Percentiles rank a stretch among this genome's conserved stretches.
Evolutionary conservation across 2,113 vertebrate genomes (phyloP).

Genomic region (Crotalus horridus): DNA sequence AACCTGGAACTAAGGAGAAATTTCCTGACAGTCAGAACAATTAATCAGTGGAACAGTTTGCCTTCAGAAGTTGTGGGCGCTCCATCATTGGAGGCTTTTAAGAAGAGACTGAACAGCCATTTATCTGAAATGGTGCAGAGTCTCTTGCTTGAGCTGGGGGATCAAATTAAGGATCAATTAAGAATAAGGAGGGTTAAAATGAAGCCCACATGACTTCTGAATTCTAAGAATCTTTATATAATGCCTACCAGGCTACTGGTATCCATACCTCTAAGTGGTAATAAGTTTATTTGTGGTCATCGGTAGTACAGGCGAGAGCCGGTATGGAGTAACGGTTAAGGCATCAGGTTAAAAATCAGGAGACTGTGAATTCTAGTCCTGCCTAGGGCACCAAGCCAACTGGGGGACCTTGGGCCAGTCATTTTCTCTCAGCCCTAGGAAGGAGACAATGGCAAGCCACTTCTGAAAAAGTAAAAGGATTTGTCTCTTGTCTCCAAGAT

Average conservation of each 20-base stretch:
- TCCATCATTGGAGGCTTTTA: no score
- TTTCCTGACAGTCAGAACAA: not conserved
- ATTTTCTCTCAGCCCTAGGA: not conserved
- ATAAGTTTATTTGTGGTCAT: not conserved
- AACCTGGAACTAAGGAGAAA: not conserved
- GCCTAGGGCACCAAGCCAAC: no score
- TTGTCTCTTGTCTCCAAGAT: not conserved
- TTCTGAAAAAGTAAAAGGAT: not conserved
- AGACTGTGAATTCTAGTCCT: not conserved
- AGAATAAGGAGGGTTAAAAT: not conserved
- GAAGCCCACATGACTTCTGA: not conserved
- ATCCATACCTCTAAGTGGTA: not conserved
- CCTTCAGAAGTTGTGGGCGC: no score
- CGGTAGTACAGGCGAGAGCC: accelerated
- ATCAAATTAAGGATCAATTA: no score
- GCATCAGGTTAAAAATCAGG: not conserved
- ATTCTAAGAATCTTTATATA: not conserved
- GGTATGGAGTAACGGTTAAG: not conserved
- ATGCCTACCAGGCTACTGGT: not conserved
- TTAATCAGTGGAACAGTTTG: no score
- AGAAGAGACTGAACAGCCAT: no score
- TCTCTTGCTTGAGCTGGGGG: no score
- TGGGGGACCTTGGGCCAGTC: not conserved
- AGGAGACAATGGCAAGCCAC: not conserved
- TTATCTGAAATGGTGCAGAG: no score